phyloP scores from a whole-genome alignment of 2,888 invertebrate species.

The Apoderus coryli region DNA sequence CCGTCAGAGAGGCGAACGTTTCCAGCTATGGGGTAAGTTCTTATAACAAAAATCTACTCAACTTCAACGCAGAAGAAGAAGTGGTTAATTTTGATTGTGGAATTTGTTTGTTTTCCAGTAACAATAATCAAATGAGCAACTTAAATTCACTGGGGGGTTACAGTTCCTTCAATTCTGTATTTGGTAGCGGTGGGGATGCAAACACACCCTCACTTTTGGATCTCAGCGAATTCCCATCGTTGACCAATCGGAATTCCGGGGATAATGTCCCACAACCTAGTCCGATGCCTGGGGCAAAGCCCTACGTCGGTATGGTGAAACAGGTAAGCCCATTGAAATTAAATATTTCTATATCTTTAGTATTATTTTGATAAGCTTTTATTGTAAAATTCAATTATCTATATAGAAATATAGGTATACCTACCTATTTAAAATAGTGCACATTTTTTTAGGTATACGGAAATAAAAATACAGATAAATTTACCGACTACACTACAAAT shows the following conservation, averaged over 20 bases:
- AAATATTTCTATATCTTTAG: too few relatives aligned
- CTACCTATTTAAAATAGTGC: too few relatives aligned
- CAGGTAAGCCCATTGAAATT: too few relatives aligned
- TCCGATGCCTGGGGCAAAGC: constrained; percentile 82
- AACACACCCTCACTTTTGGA: constrained; percentile 74
- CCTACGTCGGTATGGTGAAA: constrained; percentile 93
- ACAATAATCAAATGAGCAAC: constrained; percentile 41
- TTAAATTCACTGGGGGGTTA: constrained; percentile 49
- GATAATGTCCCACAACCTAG: constrained; percentile 64
- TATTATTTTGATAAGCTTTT: too few relatives aligned
- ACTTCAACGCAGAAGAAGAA: too few relatives aligned
- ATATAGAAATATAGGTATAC: too few relatives aligned
- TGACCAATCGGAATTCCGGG: constrained; percentile 70
- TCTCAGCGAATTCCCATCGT: constrained; percentile 83
- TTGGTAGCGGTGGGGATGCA: constrained; percentile 43
- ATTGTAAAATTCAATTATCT: too few relatives aligned
- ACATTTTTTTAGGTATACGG: too few relatives aligned
- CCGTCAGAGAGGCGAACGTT: constrained; percentile 61
- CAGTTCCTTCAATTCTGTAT: constrained; percentile 63
- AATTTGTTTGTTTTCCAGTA: constrained; percentile 32
- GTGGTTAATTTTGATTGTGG: too few relatives aligned
- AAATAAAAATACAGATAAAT: too few relatives aligned
- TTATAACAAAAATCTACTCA: too few relatives aligned
- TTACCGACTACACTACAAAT: too few relatives aligned
- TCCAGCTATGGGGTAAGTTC: constrained; percentile 33